A percentile compares a stretch with the other conserved stretches of the same genome.
Conservation (phyloP, 64 coral and sea anemone species). For the Catalaphyllia jardinei region DNA sequence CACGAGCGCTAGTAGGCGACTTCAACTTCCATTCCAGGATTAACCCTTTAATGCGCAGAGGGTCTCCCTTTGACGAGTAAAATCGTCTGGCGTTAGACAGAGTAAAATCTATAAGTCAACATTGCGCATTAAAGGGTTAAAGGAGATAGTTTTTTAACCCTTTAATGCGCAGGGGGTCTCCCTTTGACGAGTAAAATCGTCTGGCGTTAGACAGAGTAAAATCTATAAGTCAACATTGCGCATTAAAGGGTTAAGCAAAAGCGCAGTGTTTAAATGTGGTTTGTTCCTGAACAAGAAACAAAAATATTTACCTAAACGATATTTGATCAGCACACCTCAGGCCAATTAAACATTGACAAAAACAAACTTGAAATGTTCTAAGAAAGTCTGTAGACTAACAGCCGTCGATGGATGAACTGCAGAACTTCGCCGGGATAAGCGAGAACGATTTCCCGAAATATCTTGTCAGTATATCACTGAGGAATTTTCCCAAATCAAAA, state of each 20-base stretch:
- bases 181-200: too few species aligned
- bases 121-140: too few species aligned
- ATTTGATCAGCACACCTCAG: neutral
- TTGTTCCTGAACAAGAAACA: neutral
- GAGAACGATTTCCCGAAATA: neutral
- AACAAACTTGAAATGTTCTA: neutral
- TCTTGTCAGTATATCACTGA: neutral
- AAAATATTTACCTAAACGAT: neutral
- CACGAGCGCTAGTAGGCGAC: too few species aligned
- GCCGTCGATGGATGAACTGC: neutral
- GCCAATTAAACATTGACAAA: neutral
- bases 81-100: too few species aligned
- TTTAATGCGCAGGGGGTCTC: too few species aligned
- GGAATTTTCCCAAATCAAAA: neutral
- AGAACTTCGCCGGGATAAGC: neutral
- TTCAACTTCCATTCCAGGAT: neutral
- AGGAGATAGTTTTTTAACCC: too few species aligned
- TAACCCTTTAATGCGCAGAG: too few species aligned
- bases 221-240: too few species aligned
- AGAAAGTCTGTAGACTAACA: neutral
- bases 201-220: too few species aligned
- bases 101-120: too few species aligned
- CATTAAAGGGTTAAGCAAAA: too few species aligned
- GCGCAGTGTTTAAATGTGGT: neutral
- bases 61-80: too few species aligned